Evolutionary conservation across 1,140 invertebrate genomes (phyloP), one percentile per base, ranked within the genome.

Genomic region (Drosophila rufa): DNA sequence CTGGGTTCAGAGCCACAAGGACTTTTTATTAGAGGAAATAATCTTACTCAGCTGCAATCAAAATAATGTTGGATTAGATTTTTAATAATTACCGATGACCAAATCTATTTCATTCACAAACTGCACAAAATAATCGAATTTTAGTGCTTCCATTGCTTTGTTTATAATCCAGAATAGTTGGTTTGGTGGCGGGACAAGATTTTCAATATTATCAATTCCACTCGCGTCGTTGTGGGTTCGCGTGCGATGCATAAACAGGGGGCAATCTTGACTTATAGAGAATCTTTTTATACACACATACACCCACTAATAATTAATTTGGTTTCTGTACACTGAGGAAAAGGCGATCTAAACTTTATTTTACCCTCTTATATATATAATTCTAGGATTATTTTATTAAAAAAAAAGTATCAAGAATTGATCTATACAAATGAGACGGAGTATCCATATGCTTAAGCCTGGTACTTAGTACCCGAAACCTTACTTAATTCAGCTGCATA

Each of bases 241-340:
- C 51, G 51, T 55, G 51, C 33, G 51, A 38, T 38, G 51, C 30
- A 55, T 55, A 55, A 55, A 38, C 17, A 38, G 51, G 51, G 30
- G 33, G 33, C 33, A 15, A 55, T 38, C 17, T 55, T 3, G 33
- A 38, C 51, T 38, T 55, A 55, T 55, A 7, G 17, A 55, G 30
- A 38, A 55, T 19, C 2, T 27, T 11, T 19, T 7, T 36, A 55
- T 53, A 36, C 3, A 22, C 17, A 17, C 33, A 55, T 55, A 55
- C 51, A 55, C 51, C 51, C 51, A 55, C 38, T 55, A 55, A 55
- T 38, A 55, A 38, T 55, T 12, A 38, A 55, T 38, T 55, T 22
- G 51, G 30, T 8, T 36, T 38, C 3, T 9, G 5, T 36, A 19
- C 51, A 55, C 51, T 55, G 30, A 19, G 51, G 33, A 33, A 33